These are phyloP conservation scores for Elegia similella DNA, from an alignment of 2,888 invertebrate genomes.

Conservation along the genomic window DNA sequence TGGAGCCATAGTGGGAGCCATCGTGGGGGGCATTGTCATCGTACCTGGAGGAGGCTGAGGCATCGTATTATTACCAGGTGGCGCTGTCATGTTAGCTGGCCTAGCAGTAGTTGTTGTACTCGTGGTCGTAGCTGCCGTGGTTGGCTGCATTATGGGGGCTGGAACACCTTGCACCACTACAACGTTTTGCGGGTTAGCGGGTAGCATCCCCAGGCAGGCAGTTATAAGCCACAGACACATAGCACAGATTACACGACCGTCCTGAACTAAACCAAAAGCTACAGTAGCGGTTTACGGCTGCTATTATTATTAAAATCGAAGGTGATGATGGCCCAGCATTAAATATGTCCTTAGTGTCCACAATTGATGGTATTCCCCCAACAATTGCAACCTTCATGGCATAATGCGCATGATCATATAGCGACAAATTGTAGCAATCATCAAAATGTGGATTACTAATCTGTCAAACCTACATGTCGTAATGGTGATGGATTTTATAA, in stretches of 20 bases:
- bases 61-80: no score
- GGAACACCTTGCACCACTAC: conserved; percentile 62
- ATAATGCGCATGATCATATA: conserved; percentile 62
- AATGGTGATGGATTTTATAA: conserved; percentile 41
- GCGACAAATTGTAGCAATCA: conserved; percentile 77
- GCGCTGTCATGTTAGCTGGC: neutral
- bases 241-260: conserved; percentile 23
- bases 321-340: conserved; percentile 57
- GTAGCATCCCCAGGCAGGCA: conserved; percentile 70
- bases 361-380: conserved; percentile 72
- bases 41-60: no score
- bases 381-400: conserved; percentile 77
- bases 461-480: conserved; percentile 48
- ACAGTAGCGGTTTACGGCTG: conserved; percentile 29
- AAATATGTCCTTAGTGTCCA: conserved; percentile 65
- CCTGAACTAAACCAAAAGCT: conserved; percentile 14
- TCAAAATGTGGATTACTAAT: conserved; percentile 68
- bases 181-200: conserved; percentile 47
- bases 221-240: conserved; percentile 79
- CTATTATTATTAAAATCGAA: conserved; percentile 40
- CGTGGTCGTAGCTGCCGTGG: conserved; percentile 46
- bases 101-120: conserved; percentile 27
- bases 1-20: conserved; percentile 26
- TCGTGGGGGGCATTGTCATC: no score
- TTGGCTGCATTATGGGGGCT: conserved; percentile 63